Percentiles rank a stretch among this genome's conserved stretches.
phyloP scores from a whole-genome alignment of 2,888 invertebrate genomes.

The Zeuzera pyrina region DNA sequence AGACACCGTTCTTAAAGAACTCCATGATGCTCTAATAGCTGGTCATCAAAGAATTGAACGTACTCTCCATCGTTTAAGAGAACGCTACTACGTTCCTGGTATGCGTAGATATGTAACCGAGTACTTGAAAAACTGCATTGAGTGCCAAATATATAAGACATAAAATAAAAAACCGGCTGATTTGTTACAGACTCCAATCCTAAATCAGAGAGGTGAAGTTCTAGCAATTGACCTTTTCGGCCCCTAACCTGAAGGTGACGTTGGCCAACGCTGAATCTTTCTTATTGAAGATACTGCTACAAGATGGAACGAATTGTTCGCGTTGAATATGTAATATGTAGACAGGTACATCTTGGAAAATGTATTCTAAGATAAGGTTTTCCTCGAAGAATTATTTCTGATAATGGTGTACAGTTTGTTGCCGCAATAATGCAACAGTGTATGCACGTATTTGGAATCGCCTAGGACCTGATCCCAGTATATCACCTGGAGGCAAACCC shows the following conservation, averaged over 20 bases:
- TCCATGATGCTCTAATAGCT: constrained; percentile 17
- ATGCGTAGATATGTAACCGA: constrained; percentile 14
- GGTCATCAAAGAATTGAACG: constrained; percentile 17
- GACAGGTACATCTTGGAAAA: constrained; percentile 13
- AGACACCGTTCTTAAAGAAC: constrained; percentile 7
- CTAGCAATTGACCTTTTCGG: constrained; percentile 18
- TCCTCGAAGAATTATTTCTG: constrained; percentile 23
- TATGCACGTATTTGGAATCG: constrained; percentile 9
- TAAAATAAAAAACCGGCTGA: constrained; percentile 13
- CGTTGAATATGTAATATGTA: constrained; percentile 17
- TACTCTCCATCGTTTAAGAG: constrained; percentile 11
- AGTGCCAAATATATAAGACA: constrained; percentile 15
- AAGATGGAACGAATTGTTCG: constrained; percentile 17
- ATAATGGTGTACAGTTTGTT: constrained; percentile 26
- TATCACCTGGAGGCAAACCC: constrained; percentile 21
- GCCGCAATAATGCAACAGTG: constrained; percentile 16
- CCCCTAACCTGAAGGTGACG: constrained; percentile 11
- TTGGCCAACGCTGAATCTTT: constrained; percentile 15
- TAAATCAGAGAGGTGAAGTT: constrained; percentile 10
- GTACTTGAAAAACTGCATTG: constrained; percentile 7
- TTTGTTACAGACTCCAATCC: constrained; percentile 10
- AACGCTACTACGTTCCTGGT: constrained; percentile 16
- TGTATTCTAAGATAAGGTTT: constrained; percentile 22
- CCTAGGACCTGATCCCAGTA: constrained; percentile 10
- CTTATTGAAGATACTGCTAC: constrained; percentile 12